Evolutionary conservation across 2,113 vertebrate species (phyloP).

Genomic region (Oryctolagus cuniculus): mOryCun1.1 NC_091438.1:42439001-42439500

Average conservation of each 20-base stretch:
- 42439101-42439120: neutral
- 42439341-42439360: constrained; percentile 85
- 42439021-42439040: neutral
- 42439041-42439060: neutral
- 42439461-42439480: constrained; percentile 12
- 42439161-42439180: neutral
- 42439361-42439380: constrained; percentile 96
- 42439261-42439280: neutral
- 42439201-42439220: neutral
- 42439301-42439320: neutral
- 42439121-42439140: neutral
- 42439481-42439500: neutral
- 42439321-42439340: neutral
- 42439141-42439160: neutral
- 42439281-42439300: neutral
- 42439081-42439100: neutral
- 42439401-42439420: constrained; percentile 99
- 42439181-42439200: neutral
- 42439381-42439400: constrained; percentile 98
- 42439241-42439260: neutral
- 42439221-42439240: neutral
- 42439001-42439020: neutral
- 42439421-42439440: constrained; percentile 97
- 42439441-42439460: constrained; percentile 93
- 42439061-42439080: neutral